Base-by-base conservation (phyloP, 2,888 invertebrate genomes). In the Ligdia adustata region DNA sequence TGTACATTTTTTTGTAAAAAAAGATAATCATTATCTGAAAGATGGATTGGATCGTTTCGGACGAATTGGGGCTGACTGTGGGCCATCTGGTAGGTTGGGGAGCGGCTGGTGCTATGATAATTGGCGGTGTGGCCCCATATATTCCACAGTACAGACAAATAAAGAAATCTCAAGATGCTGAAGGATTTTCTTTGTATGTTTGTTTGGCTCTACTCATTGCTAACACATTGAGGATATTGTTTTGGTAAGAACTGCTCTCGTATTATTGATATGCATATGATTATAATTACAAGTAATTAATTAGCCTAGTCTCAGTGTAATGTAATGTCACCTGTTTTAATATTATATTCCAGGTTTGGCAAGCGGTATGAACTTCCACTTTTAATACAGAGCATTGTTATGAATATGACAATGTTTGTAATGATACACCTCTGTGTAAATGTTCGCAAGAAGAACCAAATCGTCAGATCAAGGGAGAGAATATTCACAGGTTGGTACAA, bases 131-230 rank as follows among this genome's bases (percentile, higher is more conserved):
- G 26, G 94, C 98, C 54, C 99, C 99, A 14, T 99, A 98, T 75
- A 95, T 99, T 65, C 99, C 99, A 22, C 99, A 99, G 75, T 99
- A 99, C 77, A 92, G 94, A 62, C 98, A 99, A 88, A 99, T 99
- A 52, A 95, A 93, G 76, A 93, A 92, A 65, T 95, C 96, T 20
- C 95, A 96, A 81, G 98, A 98, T 91, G 95, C 98, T 9, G 98
- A 98, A 67, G 99, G 99, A 6, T 99, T 99, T 88, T 99, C 99
- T 0, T 91, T 98, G 32, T 97, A 97, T 80, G 99, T 99, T 39
- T 99, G 99, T 82, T 92, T 99, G 63, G 96, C 98, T 13, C 93
- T 99, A 42, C 92, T 99, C 34, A 92, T 99, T 73, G 99, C 99
- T 52, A 99, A 99, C 82, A 98, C 97, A 42, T 92, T 99, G 57